Evolutionary conservation across 2,113 vertebrate species (phyloP).

Genomic region (Brachirus orientalis): DNA sequence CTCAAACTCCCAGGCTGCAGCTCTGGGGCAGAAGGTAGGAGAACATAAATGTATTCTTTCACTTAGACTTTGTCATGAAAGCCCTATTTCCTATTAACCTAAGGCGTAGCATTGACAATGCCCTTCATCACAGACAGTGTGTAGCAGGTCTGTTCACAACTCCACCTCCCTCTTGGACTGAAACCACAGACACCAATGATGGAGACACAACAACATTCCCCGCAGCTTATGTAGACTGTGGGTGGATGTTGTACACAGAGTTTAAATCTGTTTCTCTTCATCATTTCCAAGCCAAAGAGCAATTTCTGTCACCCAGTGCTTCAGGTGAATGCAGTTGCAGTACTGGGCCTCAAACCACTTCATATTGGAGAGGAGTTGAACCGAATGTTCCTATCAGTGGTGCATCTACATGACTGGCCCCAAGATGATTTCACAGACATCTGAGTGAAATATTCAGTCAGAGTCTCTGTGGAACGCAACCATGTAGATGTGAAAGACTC

Average conservation of each 20-base stretch:
- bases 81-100: conserved; percentile 90
- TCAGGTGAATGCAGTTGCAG: too few species aligned
- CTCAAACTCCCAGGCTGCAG: conserved; percentile 51
- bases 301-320: too few species aligned
- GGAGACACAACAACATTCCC: conserved; percentile 8
- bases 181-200: conserved; percentile 19
- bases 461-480: neutral
- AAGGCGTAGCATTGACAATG: conserved; percentile 87
- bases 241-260: conserved; percentile 75
- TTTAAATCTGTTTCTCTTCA: conserved; percentile 81
- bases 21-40: conserved; percentile 71
- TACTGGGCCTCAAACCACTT: too few species aligned
- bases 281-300: too few species aligned
- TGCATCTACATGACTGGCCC: conserved; percentile 74
- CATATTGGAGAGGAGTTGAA: conserved; percentile 49
- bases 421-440: conserved; percentile 85
- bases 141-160: conserved; percentile 81
- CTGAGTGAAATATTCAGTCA: neutral
- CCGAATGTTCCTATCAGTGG: conserved; percentile 57
- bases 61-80: conserved; percentile 84
- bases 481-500: neutral
- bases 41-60: conserved; percentile 83
- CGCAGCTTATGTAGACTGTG: conserved; percentile 40
- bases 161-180: conserved; percentile 78
- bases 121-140: conserved; percentile 85